These are phyloP conservation scores for Archips crataeganus DNA, from an alignment of 2,888 invertebrate species.

Conservation along the genomic window DNA sequence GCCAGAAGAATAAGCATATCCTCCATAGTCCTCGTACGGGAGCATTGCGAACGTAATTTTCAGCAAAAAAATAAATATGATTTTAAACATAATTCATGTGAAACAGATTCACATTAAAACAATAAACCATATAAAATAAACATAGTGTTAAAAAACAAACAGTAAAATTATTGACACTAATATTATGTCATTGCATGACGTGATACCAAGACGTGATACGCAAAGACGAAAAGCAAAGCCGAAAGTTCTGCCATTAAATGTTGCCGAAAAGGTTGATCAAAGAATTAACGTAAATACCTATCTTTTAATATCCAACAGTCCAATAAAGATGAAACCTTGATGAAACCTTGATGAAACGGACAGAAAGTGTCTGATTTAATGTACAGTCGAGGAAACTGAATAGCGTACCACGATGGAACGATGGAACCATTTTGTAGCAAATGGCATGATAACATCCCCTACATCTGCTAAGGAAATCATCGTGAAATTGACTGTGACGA, in stretches of 20 bases:
- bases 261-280: not conserved
- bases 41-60: not conserved
- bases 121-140: not conserved
- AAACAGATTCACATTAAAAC: not conserved
- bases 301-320: too few species aligned
- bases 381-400: too few species aligned
- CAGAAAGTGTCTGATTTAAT: too few species aligned
- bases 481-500: too few species aligned
- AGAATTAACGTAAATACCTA: too few species aligned
- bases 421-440: too few species aligned
- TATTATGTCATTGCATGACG: not conserved
- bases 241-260: not conserved
- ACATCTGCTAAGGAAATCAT: too few species aligned
- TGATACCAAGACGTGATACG: not conserved
- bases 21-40: not conserved
- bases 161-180: not conserved
- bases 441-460: too few species aligned
- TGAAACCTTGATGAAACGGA: too few species aligned
- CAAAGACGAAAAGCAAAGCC: not conserved
- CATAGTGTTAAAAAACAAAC: not conserved
- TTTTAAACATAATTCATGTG: not conserved
- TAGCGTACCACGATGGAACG: too few species aligned
- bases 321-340: too few species aligned
- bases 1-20: not conserved
- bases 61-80: not conserved